Evolutionary conservation across 1,140 invertebrate genomes (phyloP).

Genomic region (Drosophila sulfurigaster): DNA sequence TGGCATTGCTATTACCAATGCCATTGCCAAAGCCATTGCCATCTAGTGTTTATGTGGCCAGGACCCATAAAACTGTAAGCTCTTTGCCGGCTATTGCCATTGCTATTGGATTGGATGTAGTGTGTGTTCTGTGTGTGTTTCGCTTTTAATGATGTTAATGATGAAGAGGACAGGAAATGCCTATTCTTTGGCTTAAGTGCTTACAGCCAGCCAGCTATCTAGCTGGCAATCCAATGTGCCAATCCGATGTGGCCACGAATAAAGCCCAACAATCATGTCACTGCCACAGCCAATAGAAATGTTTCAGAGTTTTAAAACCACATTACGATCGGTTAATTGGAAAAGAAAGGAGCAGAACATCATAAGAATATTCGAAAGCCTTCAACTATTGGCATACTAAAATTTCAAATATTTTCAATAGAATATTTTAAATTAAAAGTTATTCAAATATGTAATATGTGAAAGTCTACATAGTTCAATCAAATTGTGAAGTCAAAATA

Average conservation of each 20-base stretch:
- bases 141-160: constrained; percentile 58
- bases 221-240: neutral
- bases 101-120: constrained; percentile 19
- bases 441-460: no score
- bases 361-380: neutral
- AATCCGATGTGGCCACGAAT: neutral
- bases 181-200: constrained; percentile 62
- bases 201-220: constrained; percentile 3
- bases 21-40: constrained; percentile 5
- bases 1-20: neutral
- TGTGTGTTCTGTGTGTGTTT: constrained; percentile 12
- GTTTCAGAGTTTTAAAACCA: neutral
- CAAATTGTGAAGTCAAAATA: no score
- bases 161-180: constrained; percentile 57
- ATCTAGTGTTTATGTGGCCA: constrained; percentile 41
- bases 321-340: neutral
- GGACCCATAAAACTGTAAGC: constrained; percentile 57
- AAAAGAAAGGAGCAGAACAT: neutral
- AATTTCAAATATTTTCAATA: no score
- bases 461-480: no score
- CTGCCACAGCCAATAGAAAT: neutral
- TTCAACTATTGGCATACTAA: neutral
- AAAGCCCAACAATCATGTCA: constrained; percentile 1
- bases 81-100: constrained; percentile 22
- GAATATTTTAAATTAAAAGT: no score